Base-by-base conservation (phyloP, 2,797 vertebrate genomes). In the Paedocypris micromegethes region DNA sequence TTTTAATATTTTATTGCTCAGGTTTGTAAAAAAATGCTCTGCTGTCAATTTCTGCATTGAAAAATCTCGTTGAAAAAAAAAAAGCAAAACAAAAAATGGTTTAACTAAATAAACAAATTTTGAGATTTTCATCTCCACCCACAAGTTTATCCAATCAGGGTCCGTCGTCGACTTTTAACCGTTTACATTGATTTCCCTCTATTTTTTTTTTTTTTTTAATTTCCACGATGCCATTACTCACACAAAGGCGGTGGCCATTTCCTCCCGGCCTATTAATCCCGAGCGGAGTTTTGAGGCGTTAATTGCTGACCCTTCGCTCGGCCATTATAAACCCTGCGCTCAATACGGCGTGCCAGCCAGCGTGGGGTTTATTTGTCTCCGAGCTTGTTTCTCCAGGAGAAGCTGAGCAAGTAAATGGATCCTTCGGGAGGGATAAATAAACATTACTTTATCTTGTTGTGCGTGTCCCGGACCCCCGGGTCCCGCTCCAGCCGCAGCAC, bases 361-460 rank as follows among this genome's bases (percentile, higher is more conserved):
- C 39, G 8, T 6, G 8, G 60, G 72, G 60, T 75, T 73, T 76
- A 65, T 70, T 69, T 72, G 61, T 68, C 52, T 70, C 50, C 40
- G 63, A 58, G 48, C 57, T 53, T 83, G 86, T 88, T 86, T 83
- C 80, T 80, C 88, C 84, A 89, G 88, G 88, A 90, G 88, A 89
- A 90, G 89, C 88, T 87, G 88, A 85, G 88, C 84, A 79, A 72
- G 88, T 85, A 90, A 92, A 92, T 91, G 89, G 90, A 91, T 90
- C 91, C 90, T 86, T 69, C 83, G 90, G 91, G 91, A 91, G 87
- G 88, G 88, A 91, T 93, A 92, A 93, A 90, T 89, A 91, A 88
- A 91, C 88, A 91, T 88, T 89, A 90, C 88, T 91, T 92, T 92
- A 91, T 92, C 91, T 90, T 89, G 88, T 88, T 88, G 86, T 89